Conservation (phyloP, 92 coral and sea anemone genomes). For the Micromussa lordhowensis region DNA sequence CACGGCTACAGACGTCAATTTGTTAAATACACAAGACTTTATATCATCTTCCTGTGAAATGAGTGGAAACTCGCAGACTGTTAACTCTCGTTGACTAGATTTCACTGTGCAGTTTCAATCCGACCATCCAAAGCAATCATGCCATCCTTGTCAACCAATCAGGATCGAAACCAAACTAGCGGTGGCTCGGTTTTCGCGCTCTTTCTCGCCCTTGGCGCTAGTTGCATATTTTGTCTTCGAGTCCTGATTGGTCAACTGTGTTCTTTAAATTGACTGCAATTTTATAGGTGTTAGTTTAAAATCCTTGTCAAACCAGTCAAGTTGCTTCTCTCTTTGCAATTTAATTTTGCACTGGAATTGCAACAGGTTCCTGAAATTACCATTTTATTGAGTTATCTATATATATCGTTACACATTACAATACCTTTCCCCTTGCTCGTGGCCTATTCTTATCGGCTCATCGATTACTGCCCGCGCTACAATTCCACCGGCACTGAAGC, state of each 20-base stretch:
- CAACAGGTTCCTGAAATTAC: background rate
- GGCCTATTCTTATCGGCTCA: conserved; percentile 69
- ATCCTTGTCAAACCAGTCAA: too few relatives aligned
- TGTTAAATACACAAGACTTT: too few relatives aligned
- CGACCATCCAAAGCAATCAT: background rate
- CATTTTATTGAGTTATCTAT: too few relatives aligned
- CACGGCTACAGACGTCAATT: too few relatives aligned
- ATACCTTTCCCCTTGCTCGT: conserved; percentile 84
- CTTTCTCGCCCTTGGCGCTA: background rate
- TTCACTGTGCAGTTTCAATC: too few relatives aligned
- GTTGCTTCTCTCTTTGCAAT: too few relatives aligned
- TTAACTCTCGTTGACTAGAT: too few relatives aligned
- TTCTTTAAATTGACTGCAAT: too few relatives aligned
- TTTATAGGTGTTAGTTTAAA: too few relatives aligned
- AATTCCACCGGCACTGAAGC: conserved; percentile 25
- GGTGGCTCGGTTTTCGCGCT: background rate
- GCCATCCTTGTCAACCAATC: background rate
- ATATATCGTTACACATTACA: background rate
- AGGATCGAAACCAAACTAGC: background rate
- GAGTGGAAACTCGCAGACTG: too few relatives aligned
- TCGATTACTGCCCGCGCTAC: conserved; percentile 72
- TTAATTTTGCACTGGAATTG: too few relatives aligned
- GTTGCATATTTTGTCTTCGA: background rate
- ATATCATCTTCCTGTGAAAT: too few relatives aligned
- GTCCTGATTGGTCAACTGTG: background rate